Evolutionary conservation across 2,113 vertebrate genomes (phyloP).

Genomic region (Phylloscopus trochiloides): DNA sequence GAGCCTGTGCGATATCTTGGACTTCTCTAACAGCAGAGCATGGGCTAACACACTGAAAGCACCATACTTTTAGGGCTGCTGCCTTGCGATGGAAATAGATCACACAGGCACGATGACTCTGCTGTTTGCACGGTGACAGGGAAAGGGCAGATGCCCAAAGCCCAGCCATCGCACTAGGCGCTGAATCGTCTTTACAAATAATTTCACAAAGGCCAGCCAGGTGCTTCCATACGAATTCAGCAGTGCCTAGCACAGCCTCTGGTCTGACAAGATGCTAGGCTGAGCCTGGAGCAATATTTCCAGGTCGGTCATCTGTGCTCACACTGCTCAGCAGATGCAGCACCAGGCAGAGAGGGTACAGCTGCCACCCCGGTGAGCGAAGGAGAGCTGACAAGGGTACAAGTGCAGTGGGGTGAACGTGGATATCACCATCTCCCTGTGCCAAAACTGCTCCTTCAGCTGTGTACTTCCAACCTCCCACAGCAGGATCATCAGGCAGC

Average conservation of each 20-base stretch:
- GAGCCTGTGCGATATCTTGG: fast-evolving
- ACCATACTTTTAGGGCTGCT: neutral
- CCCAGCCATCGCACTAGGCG: neutral
- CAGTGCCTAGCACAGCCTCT: neutral
- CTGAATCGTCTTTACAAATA: neutral
- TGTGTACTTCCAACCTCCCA: neutral
- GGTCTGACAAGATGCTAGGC: neutral
- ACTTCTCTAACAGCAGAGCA: neutral
- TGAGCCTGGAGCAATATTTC: neutral
- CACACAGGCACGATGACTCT: neutral
- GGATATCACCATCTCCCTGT: neutral
- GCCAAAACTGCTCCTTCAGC: neutral
- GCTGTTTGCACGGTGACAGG: neutral
- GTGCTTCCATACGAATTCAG: neutral
- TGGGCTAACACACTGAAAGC: neutral
- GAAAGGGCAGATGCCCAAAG: neutral
- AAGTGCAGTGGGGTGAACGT: fast-evolving
- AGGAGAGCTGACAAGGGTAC: neutral
- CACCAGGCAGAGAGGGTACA: neutral
- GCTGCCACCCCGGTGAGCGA: neutral
- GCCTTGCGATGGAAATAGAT: neutral
- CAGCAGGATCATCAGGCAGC: neutral
- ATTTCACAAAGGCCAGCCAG: neutral
- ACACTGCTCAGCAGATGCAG: fast-evolving
- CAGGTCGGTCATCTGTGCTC: fast-evolving